These are phyloP conservation scores for Tangara arthus DNA, from an alignment of 2,797 vertebrate genomes.

Conservation along the genomic window DNA sequence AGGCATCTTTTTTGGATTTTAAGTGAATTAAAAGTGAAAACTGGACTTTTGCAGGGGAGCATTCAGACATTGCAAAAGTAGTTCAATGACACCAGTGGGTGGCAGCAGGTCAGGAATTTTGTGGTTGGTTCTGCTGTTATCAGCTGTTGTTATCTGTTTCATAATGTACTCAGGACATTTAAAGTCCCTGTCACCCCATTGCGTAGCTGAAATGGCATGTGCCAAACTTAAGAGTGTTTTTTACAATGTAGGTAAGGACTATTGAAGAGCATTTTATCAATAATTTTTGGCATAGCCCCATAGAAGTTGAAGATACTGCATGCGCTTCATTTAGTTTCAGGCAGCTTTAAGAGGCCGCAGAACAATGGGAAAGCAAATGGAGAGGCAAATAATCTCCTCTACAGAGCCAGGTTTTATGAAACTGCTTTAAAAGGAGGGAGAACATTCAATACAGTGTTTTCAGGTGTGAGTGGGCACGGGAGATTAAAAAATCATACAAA, in stretches of 20 bases:
- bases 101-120: background rate
- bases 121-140: background rate
- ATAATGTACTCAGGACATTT: background rate
- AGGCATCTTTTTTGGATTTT: background rate
- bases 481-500: background rate
- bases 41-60: background rate
- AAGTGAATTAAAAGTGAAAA: background rate
- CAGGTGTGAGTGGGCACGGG: no score
- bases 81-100: background rate
- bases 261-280: background rate
- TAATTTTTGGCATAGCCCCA: background rate
- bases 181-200: background rate
- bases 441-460: background rate
- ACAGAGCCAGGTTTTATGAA: background rate
- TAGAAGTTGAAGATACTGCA: background rate
- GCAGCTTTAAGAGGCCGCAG: background rate
- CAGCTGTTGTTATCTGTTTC: background rate
- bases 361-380: background rate
- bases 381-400: background rate
- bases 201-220: background rate
- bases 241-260: background rate
- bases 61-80: background rate
- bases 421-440: background rate
- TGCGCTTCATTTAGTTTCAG: background rate
- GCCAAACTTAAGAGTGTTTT: background rate